Conservation (phyloP, 2,888 invertebrate genomes). For the Oscheius sp. region DNA sequence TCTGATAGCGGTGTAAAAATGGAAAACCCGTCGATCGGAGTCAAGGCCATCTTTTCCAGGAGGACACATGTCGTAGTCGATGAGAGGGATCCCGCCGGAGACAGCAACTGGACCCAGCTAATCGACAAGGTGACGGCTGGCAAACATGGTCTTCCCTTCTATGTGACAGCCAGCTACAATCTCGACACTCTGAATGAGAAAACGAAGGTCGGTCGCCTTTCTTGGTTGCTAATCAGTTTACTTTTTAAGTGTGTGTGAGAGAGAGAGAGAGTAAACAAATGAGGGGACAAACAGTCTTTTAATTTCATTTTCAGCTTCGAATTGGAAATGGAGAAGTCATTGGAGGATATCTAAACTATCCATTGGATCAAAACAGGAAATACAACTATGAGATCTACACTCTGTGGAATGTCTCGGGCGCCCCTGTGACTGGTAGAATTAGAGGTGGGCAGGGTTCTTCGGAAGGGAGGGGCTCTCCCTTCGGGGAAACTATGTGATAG, state of each 20-base stretch:
- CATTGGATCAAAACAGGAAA: slow-evolving; percentile 67
- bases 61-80: slow-evolving; percentile 70
- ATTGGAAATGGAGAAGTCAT: slow-evolving; percentile 69
- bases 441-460: slow-evolving; percentile 51
- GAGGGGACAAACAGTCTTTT: background rate
- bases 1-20: background rate
- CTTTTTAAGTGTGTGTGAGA: background rate
- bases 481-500: slow-evolving; percentile 21
- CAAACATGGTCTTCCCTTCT: slow-evolving; percentile 66
- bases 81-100: slow-evolving; percentile 68
- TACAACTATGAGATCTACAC: slow-evolving; percentile 70
- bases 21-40: background rate
- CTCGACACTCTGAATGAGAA: slow-evolving; percentile 65
- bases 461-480: background rate
- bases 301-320: slow-evolving; percentile 39
- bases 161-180: slow-evolving; percentile 70
- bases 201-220: slow-evolving; percentile 43
- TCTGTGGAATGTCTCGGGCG: slow-evolving; percentile 66
- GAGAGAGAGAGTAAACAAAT: background rate
- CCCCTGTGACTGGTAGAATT: slow-evolving; percentile 66
- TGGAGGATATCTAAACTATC: slow-evolving; percentile 70
- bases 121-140: slow-evolving; percentile 70
- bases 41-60: slow-evolving; percentile 50
- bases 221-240: slow-evolving; percentile 6
- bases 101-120: slow-evolving; percentile 68